Percentiles rank a stretch among this genome's conserved stretches.
Conservation (phyloP, 2,797 vertebrate genomes). For the Lycodopsis pacificus region DNA sequence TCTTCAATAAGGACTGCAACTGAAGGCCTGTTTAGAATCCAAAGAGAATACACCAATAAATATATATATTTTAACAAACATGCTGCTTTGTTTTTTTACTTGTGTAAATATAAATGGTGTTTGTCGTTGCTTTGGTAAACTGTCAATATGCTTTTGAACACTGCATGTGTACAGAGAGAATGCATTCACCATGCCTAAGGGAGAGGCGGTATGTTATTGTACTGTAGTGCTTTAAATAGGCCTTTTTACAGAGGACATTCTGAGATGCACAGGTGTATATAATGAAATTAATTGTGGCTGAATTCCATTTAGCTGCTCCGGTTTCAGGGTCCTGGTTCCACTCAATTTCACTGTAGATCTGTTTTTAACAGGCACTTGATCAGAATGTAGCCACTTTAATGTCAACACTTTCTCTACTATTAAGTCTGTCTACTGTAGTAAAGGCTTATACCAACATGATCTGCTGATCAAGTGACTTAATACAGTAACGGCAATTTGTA, state of each 20-base stretch:
- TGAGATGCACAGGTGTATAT: neutral
- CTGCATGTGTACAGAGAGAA: constrained; percentile 15
- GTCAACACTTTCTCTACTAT: neutral
- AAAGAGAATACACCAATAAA: constrained; percentile 62
- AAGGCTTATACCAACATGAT: neutral
- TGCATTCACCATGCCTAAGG: neutral
- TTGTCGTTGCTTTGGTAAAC: constrained; percentile 15
- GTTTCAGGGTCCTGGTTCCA: neutral
- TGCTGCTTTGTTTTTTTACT: constrained; percentile 37
- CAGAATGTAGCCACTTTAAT: neutral
- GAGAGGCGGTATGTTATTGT: neutral
- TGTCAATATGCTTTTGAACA: neutral
- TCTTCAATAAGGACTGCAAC: constrained; percentile 32
- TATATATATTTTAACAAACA: constrained; percentile 70
- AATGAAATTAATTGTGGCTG: neutral
- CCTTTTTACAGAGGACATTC: neutral
- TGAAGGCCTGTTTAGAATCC: constrained; percentile 47
- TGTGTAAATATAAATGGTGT: constrained; percentile 58
- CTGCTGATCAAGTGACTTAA: neutral
- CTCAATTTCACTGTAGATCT: neutral
- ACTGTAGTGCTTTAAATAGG: neutral
- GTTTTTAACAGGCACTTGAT: neutral
- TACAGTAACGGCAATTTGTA: neutral
- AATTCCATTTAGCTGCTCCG: neutral
- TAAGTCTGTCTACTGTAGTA: neutral